A percentile compares a stretch with the other conserved stretches of the same genome.
Conservation (phyloP, 2,113 vertebrate genomes). For the Strix aluco region DNA sequence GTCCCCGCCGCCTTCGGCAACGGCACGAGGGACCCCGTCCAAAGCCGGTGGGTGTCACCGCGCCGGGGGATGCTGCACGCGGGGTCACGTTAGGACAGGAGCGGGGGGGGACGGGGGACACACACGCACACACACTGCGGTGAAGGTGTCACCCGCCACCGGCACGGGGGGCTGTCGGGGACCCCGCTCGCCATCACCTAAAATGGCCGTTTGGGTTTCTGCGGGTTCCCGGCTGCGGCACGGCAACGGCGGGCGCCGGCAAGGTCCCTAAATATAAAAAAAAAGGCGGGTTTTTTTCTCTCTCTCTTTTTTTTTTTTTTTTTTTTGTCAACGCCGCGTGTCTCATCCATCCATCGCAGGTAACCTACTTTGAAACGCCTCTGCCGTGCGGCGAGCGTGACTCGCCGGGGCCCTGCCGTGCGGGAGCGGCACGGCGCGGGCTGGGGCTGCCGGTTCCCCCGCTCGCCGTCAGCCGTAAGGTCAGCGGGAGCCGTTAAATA, state of each 20-base stretch:
- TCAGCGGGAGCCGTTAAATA: not conserved
- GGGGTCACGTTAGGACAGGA: not conserved
- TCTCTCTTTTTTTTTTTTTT: not conserved
- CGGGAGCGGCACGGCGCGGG: not conserved
- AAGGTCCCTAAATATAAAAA: not conserved
- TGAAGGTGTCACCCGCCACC: not conserved
- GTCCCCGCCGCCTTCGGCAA: not conserved
- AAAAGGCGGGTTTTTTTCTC: not conserved
- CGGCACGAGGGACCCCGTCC: not conserved
- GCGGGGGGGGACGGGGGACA: not conserved
- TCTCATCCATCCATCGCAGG: constrained; percentile 5
- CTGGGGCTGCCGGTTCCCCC: not conserved
- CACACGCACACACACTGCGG: not conserved
- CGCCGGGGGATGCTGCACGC: not conserved
- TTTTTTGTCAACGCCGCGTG: not conserved
- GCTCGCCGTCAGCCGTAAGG: not conserved
- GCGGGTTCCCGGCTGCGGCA: not conserved
- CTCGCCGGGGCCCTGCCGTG: constrained; percentile 7
- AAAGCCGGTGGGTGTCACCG: not conserved
- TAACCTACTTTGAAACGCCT: constrained; percentile 1
- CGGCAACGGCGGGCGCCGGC: not conserved
- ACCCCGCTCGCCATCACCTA: constrained; percentile 1
- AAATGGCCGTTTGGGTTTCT: constrained; percentile 14
- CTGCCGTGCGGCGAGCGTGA: constrained; percentile 5
- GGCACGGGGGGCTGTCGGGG: not conserved